Percentiles rank a stretch among this genome's conserved stretches.
Conservation (phyloP, 2,113 vertebrate genomes). For the Pyrgilauda ruficollis region DNA sequence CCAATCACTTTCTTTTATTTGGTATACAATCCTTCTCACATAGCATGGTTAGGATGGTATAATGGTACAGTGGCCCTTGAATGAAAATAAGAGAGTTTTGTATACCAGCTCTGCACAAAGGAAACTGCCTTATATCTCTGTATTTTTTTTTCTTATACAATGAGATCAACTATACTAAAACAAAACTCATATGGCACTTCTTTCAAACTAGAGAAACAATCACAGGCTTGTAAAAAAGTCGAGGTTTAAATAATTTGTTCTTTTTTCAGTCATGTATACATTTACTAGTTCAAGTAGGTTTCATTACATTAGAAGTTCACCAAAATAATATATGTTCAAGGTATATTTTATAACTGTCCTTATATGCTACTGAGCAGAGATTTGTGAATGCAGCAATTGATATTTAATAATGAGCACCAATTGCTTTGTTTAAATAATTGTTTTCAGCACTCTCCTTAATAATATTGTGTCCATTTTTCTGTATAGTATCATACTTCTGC, state of each 20-base stretch:
- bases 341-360: not conserved
- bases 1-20: not conserved
- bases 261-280: not conserved
- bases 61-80: not conserved
- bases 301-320: not conserved
- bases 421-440: not conserved
- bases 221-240: conserved; percentile 11
- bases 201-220: conserved; percentile 6
- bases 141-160: conserved; percentile 7
- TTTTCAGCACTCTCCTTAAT: not conserved
- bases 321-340: conserved; percentile 5
- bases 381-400: not conserved
- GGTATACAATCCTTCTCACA: not conserved
- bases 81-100: not conserved
- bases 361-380: not conserved
- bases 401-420: not conserved
- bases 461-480: not conserved
- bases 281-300: not conserved
- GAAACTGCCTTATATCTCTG: not conserved
- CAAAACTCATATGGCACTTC: not conserved
- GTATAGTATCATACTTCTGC: not conserved
- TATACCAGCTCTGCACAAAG: not conserved
- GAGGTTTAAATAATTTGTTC: conserved; percentile 38
- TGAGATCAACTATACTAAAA: conserved; percentile 47
- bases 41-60: not conserved